These are phyloP conservation scores for Cantharis rufa DNA, from an alignment of 2,888 invertebrate genomes.

Conservation along the genomic window DNA sequence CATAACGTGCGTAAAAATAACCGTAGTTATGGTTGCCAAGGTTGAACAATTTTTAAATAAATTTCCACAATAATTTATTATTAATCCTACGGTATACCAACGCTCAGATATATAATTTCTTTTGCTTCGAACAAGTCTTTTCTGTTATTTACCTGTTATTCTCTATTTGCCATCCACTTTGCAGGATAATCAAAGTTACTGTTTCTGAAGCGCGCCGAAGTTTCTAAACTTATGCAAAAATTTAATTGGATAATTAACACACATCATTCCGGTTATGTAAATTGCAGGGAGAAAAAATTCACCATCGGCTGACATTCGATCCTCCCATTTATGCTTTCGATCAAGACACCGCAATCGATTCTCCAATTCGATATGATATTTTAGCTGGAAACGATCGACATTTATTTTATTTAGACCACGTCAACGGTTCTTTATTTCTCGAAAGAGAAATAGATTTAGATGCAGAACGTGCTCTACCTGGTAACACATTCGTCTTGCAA, in stretches of 20 bases:
- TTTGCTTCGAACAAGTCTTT: not conserved
- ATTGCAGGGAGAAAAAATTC: conserved; percentile 70
- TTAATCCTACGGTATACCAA: not conserved
- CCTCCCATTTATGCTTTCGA: conserved; percentile 78
- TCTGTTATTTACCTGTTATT: not conserved
- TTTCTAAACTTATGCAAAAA: not conserved
- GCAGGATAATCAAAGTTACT: not conserved
- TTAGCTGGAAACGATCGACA: conserved; percentile 79
- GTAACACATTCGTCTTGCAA: conserved; percentile 77
- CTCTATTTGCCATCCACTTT: not conserved
- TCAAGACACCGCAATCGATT: conserved; percentile 76
- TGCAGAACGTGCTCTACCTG: conserved; percentile 69
- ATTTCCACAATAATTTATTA: not conserved
- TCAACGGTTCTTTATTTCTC: conserved; percentile 76
- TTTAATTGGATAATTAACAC: not conserved
- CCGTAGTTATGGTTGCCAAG: not conserved
- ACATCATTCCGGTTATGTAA: not conserved
- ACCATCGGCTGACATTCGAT: conserved; percentile 70
- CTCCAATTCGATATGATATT: conserved; percentile 76
- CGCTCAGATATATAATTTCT: not conserved
- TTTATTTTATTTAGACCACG: conserved; percentile 73
- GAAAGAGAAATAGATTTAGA: conserved; percentile 84
- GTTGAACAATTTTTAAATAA: not conserved
- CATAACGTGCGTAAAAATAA: not conserved
- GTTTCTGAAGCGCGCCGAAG: not conserved